These are phyloP conservation scores for Pollimyrus isidori DNA, from an alignment of 2,113 vertebrate species.

Conservation along the genomic window DNA sequence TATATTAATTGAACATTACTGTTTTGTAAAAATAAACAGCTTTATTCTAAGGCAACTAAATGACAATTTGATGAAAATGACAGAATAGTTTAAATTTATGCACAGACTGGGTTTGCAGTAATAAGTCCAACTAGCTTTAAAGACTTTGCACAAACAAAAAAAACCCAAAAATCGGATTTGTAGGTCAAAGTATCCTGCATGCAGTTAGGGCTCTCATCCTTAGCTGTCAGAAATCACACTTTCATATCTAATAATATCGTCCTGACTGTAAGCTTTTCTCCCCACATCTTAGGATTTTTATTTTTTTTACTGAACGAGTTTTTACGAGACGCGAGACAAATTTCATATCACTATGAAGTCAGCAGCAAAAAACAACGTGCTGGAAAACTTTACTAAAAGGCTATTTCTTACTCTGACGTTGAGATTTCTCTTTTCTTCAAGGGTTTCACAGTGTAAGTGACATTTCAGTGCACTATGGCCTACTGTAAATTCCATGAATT, in stretches of 20 bases:
- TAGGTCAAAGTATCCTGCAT: not conserved
- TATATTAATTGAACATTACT: not conserved
- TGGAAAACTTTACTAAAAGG: not conserved
- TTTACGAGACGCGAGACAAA: not conserved
- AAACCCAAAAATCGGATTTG: not conserved
- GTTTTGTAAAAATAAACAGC: not conserved
- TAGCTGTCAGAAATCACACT: not conserved
- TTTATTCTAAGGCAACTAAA: not conserved
- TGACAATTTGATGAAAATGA: not conserved
- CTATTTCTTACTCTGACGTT: not conserved
- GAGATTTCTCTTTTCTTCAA: not conserved
- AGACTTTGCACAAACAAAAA: not conserved
- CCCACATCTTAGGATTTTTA: not conserved
- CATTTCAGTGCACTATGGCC: not conserved
- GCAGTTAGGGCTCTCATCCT: not conserved
- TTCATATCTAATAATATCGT: not conserved
- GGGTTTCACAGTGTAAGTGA: not conserved
- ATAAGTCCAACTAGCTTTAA: not conserved
- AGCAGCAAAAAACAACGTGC: not conserved
- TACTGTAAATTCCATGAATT: slow-evolving; percentile 16
- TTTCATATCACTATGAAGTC: not conserved
- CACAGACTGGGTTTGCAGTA: not conserved
- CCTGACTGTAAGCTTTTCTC: not conserved
- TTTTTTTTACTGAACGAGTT: not conserved
- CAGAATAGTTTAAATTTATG: not conserved